These are phyloP conservation scores for Oryzias celebensis DNA, from an alignment of 2,113 vertebrate species.

Conservation along the genomic window DNA sequence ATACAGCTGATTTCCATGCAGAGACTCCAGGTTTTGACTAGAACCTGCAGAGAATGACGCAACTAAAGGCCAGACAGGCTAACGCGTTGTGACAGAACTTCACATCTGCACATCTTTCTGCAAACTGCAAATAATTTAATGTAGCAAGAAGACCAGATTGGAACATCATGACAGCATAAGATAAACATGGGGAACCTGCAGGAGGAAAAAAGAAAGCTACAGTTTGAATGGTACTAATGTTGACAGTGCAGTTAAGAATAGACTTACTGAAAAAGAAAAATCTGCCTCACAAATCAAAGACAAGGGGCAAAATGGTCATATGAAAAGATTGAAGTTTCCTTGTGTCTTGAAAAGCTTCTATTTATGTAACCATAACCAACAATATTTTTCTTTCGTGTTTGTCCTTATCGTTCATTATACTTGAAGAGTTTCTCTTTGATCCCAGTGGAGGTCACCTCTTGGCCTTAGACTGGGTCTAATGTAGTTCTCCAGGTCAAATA, in stretches of 20 bases:
- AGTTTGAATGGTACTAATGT: neutral
- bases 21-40: slow-evolving; percentile 55
- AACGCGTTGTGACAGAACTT: slow-evolving; percentile 46
- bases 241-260: slow-evolving; percentile 15
- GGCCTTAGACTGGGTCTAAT: slow-evolving; percentile 26
- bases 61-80: slow-evolving; percentile 28
- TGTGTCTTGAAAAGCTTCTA: too few relatives aligned
- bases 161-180: slow-evolving; percentile 29
- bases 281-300: neutral
- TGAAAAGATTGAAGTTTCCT: neutral
- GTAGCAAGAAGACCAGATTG: slow-evolving; percentile 29
- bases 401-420: slow-evolving; percentile 10
- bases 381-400: slow-evolving; percentile 17
- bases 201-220: slow-evolving; percentile 4
- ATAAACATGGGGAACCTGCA: slow-evolving; percentile 28
- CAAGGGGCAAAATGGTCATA: neutral
- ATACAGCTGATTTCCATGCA: slow-evolving; percentile 36
- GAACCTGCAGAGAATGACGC: slow-evolving; percentile 52
- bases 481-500: slow-evolving; percentile 31
- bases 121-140: slow-evolving; percentile 47
- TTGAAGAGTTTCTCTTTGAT: slow-evolving; percentile 24
- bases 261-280: slow-evolving; percentile 1
- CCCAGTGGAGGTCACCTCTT: slow-evolving; percentile 4
- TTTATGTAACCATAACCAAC: neutral
- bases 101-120: slow-evolving; percentile 34